Base-by-base conservation (phyloP, 2,113 vertebrate species). In the Carassius carassius region DNA sequence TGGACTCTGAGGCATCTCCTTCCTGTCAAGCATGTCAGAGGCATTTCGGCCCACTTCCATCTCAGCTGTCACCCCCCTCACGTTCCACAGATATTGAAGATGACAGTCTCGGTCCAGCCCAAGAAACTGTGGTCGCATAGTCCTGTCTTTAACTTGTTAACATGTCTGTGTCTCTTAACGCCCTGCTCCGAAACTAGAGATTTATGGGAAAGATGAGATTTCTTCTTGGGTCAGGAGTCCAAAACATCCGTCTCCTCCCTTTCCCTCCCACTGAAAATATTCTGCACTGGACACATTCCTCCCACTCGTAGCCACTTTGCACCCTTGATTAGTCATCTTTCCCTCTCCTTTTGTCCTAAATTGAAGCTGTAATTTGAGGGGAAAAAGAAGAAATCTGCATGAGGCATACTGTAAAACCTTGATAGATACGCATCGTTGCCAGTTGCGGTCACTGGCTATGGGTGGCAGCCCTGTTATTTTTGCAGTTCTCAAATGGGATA, bases 391-490 rank as follows among this genome's bases (percentile, higher is more conserved):
- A 41, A 37, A 47, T 47, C 70, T 47, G 41, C 49, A 23, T 5
- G 29, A 37, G 60, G 10, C 29, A 21, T 44, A 49, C 4, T 13
- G 41, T 21, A 13, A 29, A 51, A 72, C n/a, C 25, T 51, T 16
- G 79, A 86, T 88, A 83, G 80, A 23, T 77, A 23, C 11, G 44
- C 29, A 49, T 84, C 60, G 23, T 81, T 77, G 63, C 17, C 54
- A 17, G 51, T 76, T 62, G 12, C 9, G 58, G 75, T 76, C 70
- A 51, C 9, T 21, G 60, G 65, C 73, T 70, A 54, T 70, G 80
- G 85, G 51, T 80, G 80, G 21, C 80, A 83, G 67, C 79, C 58
- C 19, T n/a, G 29, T 32, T 75, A 25, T 86, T 84, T 86, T 47
- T 54, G 29, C 23, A n/a, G 49, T 23, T 70, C 51, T 35, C 19